phyloP scores from a whole-genome alignment of 1,140 invertebrate species.

The Heliothis subflexa region DNA sequence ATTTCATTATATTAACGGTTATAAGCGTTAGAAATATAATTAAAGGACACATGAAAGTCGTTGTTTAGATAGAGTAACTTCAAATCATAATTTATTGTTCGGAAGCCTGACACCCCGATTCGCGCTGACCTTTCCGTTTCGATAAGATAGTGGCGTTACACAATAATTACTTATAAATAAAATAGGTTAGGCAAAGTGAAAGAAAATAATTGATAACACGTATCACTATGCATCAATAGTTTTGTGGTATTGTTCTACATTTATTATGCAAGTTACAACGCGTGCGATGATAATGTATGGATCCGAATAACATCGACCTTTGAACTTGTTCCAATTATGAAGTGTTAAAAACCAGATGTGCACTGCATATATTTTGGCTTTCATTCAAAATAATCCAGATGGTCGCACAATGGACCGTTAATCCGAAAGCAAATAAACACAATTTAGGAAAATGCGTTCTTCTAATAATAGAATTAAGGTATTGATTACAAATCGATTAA shows the following conservation, averaged over 20 bases:
- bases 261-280: slow-evolving; percentile 16
- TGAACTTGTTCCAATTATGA: slow-evolving; percentile 8
- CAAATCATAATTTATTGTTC: slow-evolving; percentile 42
- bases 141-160: slow-evolving; percentile 46
- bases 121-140: slow-evolving; percentile 46
- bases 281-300: background rate
- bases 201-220: slow-evolving; percentile 45
- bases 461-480: background rate
- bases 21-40: slow-evolving; percentile 2
- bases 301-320: slow-evolving; percentile 12
- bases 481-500: slow-evolving; percentile 39
- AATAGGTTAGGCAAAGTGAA: slow-evolving; percentile 45
- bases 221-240: background rate
- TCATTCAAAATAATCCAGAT: background rate
- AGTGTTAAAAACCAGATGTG: background rate
- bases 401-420: background rate
- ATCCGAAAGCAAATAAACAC: background rate
- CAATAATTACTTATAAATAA: slow-evolving; percentile 47
- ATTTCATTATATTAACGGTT: background rate
- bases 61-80: slow-evolving; percentile 28
- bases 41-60: slow-evolving; percentile 43
- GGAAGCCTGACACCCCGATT: slow-evolving; percentile 42
- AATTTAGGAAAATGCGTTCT: background rate
- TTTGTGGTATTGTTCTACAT: slow-evolving; percentile 30
- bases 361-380: background rate